Evolutionary conservation across 2,888 invertebrate genomes (phyloP).

Genomic region (Metopia argyrocephala): DNA sequence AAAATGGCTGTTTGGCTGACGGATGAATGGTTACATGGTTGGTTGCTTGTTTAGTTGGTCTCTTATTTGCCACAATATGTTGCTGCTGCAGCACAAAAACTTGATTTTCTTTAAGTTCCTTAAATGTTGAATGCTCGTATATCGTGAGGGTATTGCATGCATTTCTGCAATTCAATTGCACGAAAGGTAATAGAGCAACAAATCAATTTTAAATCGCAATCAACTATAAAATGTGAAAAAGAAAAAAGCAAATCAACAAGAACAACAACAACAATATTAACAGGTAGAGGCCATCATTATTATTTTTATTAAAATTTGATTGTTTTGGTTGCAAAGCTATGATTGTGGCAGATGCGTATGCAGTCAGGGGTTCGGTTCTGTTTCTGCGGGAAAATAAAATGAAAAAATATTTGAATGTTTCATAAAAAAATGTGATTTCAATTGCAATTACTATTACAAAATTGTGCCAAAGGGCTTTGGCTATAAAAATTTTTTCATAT

Average conservation of each 20-base stretch:
- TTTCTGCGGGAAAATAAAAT: too few relatives aligned
- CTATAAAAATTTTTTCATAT: too few relatives aligned
- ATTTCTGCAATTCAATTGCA: constrained; percentile 66
- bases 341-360: not conserved
- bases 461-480: too few relatives aligned
- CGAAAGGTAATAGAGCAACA: constrained; percentile 63
- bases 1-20: constrained; percentile 52
- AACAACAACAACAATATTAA: constrained; percentile 55
- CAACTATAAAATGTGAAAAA: constrained; percentile 67
- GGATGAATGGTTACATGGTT: constrained; percentile 39
- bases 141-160: constrained; percentile 27
- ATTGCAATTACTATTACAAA: too few relatives aligned
- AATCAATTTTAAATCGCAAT: constrained; percentile 76
- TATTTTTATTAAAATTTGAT: not conserved
- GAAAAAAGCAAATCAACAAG: constrained; percentile 33
- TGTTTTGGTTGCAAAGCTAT: not conserved
- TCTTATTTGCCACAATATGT: constrained; percentile 26
- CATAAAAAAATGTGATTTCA: too few relatives aligned
- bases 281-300: constrained; percentile 59
- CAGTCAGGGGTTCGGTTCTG: too few relatives aligned
- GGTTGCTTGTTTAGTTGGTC: constrained; percentile 21
- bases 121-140: not conserved
- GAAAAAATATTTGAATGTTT: too few relatives aligned
- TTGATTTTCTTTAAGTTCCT: not conserved
- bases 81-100: constrained; percentile 51